Percentiles rank a stretch among this genome's conserved stretches.
These are phyloP conservation scores for Bucco capensis DNA, from an alignment of 2,113 vertebrate species.

Conservation along the genomic window DNA sequence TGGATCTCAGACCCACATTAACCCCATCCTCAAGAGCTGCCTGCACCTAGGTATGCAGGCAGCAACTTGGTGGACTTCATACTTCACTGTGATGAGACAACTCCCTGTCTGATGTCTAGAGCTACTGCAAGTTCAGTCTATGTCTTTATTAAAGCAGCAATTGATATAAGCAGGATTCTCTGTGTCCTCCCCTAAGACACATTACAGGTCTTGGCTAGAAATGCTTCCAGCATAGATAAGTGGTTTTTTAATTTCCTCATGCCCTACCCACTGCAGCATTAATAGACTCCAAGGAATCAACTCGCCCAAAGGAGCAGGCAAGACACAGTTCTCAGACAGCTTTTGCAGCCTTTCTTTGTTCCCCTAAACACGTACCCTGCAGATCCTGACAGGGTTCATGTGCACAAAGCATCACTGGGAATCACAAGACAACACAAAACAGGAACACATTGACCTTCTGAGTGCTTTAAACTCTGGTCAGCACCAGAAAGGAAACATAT, in stretches of 20 bases:
- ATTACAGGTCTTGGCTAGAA: background rate
- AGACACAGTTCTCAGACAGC: background rate
- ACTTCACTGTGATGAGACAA: background rate
- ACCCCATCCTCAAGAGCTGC: background rate
- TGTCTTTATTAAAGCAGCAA: background rate
- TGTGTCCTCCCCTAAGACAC: background rate
- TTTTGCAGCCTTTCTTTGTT: background rate
- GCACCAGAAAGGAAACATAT: background rate
- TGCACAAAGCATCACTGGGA: background rate
- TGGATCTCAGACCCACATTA: background rate
- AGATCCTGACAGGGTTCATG: background rate
- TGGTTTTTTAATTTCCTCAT: background rate
- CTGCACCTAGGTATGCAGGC: accelerated
- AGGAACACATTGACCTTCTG: background rate
- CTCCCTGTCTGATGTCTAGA: background rate
- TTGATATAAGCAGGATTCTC: background rate
- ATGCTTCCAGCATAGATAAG: background rate
- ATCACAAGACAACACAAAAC: accelerated
- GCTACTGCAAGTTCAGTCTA: background rate
- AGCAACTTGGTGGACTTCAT: background rate
- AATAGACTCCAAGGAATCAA: background rate
- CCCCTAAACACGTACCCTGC: background rate
- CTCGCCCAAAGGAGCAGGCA: background rate
- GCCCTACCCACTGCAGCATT: background rate
- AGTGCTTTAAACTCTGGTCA: background rate